Base-by-base conservation (phyloP, 1,140 invertebrate species). In the Sarcophaga peregrina region DNA sequence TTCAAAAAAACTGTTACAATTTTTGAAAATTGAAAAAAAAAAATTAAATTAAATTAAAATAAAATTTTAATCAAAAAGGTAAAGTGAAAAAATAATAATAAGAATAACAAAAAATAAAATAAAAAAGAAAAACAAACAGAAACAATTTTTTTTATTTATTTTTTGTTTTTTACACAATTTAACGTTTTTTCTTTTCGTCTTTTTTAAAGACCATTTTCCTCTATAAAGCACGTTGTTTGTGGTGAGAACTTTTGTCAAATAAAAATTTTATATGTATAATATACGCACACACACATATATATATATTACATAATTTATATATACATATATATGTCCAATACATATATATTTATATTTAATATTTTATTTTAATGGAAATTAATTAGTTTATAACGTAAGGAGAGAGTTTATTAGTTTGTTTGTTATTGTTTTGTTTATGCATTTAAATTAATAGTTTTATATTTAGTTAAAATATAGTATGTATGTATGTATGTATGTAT, bases 11-110 rank as follows among this genome's bases (percentile, higher is more conserved):
- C 8, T 76, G 45, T 47, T 46, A 76, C 74, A 76, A 76, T 76
- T 76, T 76, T 76, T 76, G 45, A 76, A 76, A 76, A 76, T 76
- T 76, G 46, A 48, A 48, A 76, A 48, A 78, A 78, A 78, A 13
- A 17, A 78, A 47, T 25, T 52, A 50, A 48, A 78, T 25, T 9
- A 25, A 20, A 15, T 17, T 0, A 76, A 78, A 78, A 78, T 20
- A 20, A 78, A 75, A 75, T 45, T 11, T 1, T 73, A 73, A 8
- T 74, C 11, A 10, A 6, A 74, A 73, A 52, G 13, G 1, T 52
- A 13, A 10, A 48, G 37, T 46, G 46, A 75, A 45, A 74, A 46
- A 46, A 46, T 37, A 46, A 46, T 45, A 74, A 37, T 37, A 62
- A 62, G 0, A 45, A 46, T 45, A 74, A 76, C n/a, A 76, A 47